Percentiles rank a stretch among this genome's conserved stretches.
phyloP scores from a whole-genome alignment of 2,888 invertebrate species.

The Agrilus cyanescens region DNA sequence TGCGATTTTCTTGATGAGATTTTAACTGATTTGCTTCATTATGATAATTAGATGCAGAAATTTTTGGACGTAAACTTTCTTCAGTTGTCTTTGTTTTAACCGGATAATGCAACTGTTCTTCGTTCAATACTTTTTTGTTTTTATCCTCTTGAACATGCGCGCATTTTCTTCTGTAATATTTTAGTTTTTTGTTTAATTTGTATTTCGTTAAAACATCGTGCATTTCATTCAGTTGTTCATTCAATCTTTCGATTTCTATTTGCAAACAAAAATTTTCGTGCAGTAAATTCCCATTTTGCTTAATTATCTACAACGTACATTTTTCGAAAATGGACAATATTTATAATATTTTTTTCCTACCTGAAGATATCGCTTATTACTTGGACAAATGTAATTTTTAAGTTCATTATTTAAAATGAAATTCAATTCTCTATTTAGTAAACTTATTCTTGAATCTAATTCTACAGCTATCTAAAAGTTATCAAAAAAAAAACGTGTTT shows the following conservation, averaged over 20 bases:
- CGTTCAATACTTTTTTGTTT: too few species aligned
- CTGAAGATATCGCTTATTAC: slow-evolving; percentile 33
- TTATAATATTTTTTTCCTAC: slow-evolving; percentile 18
- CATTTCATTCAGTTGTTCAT: too few species aligned
- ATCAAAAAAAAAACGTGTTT: neutral
- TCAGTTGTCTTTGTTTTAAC: too few species aligned
- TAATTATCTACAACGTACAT: slow-evolving; percentile 26
- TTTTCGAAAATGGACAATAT: slow-evolving; percentile 3
- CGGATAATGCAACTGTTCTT: too few species aligned
- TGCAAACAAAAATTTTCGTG: slow-evolving; percentile 33
- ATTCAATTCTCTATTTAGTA: slow-evolving; percentile 25
- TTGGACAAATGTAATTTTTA: slow-evolving; percentile 26
- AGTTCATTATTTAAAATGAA: slow-evolving; percentile 27
- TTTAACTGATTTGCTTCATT: too few species aligned
- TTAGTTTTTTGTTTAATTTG: too few species aligned
- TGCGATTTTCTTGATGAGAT: too few species aligned
- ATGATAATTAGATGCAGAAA: too few species aligned
- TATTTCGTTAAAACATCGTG: too few species aligned
- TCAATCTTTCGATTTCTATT: slow-evolving; percentile 28
- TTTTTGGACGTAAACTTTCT: too few species aligned
- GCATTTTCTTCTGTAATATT: too few species aligned
- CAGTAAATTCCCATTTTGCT: slow-evolving; percentile 32
- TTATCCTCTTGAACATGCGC: too few species aligned
- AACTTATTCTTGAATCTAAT: slow-evolving; percentile 27
- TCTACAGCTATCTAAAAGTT: slow-evolving; percentile 25